Percentiles rank a stretch among this genome's conserved stretches.
Conservation (phyloP, 2,797 vertebrate species). For the Pipistrellus pipistrellus region DNA sequence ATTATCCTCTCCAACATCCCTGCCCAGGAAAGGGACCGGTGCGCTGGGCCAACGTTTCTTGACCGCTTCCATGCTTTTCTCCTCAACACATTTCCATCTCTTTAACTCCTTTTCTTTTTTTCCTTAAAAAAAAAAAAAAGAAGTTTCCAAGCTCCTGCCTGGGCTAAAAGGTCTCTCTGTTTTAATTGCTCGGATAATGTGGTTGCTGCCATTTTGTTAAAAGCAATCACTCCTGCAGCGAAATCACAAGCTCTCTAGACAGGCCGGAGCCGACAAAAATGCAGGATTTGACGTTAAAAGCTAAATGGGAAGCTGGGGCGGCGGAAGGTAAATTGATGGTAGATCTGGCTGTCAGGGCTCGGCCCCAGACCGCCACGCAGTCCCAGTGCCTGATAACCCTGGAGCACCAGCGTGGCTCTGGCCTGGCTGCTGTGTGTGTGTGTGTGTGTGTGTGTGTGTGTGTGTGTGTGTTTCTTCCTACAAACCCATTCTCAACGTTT, state of each 20-base stretch:
- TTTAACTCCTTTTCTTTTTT: conserved; percentile 36
- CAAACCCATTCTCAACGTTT: background rate
- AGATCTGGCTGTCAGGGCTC: conserved; percentile 88
- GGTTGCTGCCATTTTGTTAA: conserved; percentile 89
- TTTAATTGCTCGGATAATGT: conserved; percentile 90
- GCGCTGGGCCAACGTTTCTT: background rate
- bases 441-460: conserved; percentile 8
- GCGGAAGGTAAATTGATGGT: conserved; percentile 91
- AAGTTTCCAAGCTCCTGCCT: background rate
- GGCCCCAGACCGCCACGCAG: conserved; percentile 84
- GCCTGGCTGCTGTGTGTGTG: background rate
- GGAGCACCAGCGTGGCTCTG: background rate
- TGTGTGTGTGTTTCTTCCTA: background rate
- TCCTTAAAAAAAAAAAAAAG: conserved; percentile 11
- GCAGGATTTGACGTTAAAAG: conserved; percentile 93
- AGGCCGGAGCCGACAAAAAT: conserved; percentile 94
- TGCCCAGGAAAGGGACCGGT: background rate
- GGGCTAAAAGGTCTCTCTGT: conserved; percentile 80
- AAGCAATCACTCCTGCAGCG: conserved; percentile 88
- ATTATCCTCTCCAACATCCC: background rate
- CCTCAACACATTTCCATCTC: conserved; percentile 3
- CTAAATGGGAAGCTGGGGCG: conserved; percentile 89
- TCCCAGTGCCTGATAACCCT: conserved; percentile 86
- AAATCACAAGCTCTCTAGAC: conserved; percentile 91
- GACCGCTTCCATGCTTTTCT: background rate